phyloP scores from a whole-genome alignment of 2,888 invertebrate species.

The Tenthredo notha region DNA sequence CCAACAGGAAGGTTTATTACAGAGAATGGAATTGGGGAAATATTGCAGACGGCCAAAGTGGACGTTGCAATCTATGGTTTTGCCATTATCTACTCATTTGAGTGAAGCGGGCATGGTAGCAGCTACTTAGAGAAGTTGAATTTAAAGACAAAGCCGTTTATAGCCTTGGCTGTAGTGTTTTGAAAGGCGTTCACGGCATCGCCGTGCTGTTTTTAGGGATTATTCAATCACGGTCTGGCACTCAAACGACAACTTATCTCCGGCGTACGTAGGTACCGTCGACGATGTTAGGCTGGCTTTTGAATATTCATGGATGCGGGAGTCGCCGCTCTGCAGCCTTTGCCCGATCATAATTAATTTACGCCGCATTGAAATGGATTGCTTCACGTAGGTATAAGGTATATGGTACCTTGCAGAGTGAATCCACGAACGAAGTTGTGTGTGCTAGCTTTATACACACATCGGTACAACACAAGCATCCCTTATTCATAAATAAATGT shows the following conservation, averaged over 20 bases:
- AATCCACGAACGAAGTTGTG: background rate
- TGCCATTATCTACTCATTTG: background rate
- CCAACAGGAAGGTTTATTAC: background rate
- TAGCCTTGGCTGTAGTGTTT: conserved; percentile 15
- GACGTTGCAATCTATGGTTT: background rate
- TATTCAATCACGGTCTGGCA: conserved; percentile 48
- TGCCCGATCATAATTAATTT: conserved; percentile 44
- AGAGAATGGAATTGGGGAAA: background rate
- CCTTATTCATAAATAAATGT: background rate
- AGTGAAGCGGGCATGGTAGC: background rate
- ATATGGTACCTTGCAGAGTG: background rate
- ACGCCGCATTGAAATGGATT: conserved; percentile 43
- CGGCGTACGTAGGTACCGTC: conserved; percentile 28
- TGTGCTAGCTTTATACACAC: background rate
- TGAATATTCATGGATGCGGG: conserved; percentile 47
- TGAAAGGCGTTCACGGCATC: conserved; percentile 12
- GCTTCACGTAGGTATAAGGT: background rate
- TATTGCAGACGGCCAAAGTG: background rate
- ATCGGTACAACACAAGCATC: background rate
- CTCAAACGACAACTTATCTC: conserved; percentile 50
- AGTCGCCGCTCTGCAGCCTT: conserved; percentile 36
- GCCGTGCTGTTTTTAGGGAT: conserved; percentile 41
- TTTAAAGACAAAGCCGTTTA: conserved; percentile 35
- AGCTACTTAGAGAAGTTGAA: background rate
- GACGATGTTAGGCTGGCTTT: conserved; percentile 21